Evolutionary conservation across 2,888 invertebrate species (phyloP), one percentile per base, ranked within the genome.

Genomic region (Ochropleura plecta): DNA sequence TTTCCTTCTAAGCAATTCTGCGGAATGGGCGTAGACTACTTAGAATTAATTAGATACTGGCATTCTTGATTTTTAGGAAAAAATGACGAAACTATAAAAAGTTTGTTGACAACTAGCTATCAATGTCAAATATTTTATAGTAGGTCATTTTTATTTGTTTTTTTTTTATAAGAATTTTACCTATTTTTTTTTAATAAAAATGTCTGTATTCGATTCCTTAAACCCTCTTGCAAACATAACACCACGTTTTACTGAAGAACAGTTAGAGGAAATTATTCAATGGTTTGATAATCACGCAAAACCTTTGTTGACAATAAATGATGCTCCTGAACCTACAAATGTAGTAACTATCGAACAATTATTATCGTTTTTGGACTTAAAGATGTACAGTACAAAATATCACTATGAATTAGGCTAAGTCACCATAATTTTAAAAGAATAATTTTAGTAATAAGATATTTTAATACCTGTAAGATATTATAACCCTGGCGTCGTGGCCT

Each of bases 231-330:
- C 81, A 84, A 90, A 92, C 73, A 57, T 92, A 57, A 91, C 88
- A 30, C 90, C 90, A 55, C 88, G 90, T 78, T 94, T 95, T 79
- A 94, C 91, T 20, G 92, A 94, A 86, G 93, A 94, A 78, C 91
- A 95, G 81, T 70, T 95, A 69, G 70, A 82, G 59, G 91, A 93
- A 78, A 92, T 95, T 0, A 76, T 85, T 49, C 85, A 91, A 65
- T 96, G 93, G 93, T 96, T 95, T 88, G 93, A 94, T 73, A 88
- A 85, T 68, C 91, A 91, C 59, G 86, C 94, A 55, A 91, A 94
- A 77, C 93, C 94, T 16, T 76, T 91, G 46, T 79, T 94, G 64
- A 81, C 84, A 63, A 91, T 92, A 84, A 88, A 94, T 70, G 91
- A 94, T 42, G 91, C 88, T 51, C 69, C 75, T 40, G 90, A 90